Base-by-base conservation (phyloP, 2,113 vertebrate species). In the Ranitomeya imitator region DNA sequence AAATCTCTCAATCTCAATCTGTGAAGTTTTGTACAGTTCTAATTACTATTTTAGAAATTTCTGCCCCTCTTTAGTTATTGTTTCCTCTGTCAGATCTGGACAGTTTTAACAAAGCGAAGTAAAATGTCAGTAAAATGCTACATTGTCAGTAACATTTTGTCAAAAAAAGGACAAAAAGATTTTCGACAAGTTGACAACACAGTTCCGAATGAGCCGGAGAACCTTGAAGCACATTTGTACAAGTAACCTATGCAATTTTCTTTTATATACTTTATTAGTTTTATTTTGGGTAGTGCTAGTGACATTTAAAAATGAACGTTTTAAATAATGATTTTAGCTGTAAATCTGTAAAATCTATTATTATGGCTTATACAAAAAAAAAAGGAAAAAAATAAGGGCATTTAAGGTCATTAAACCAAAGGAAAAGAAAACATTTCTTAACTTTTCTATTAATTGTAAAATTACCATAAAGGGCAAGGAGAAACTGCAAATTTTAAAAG, bases 381-480 rank as follows among this genome's bases (percentile, higher is more conserved):
- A 76, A 52, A 19, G 9, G n/a, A 23, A 71, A 71, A 23, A 71
- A 3, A 5, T 71, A 31, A 76, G 73, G 45, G 4, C 73, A 76
- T 76, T 51, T 76, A 51, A 51, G 18, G 31, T 74, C 7, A 15
- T 45, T 45, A 51, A 51, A 37, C 26, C 15, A 3, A 73, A n/a
- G 7, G 31, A 16, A 26, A 69, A 23, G 5, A 69, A 26, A 69
- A 69, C 19, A 67, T 9, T 8, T 74, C 7, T 15, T 6, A 51
- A 45, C 45, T 45, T 45, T 51, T 45, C 71, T 74, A 51, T 18
- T 45, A 26, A 23, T 69, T 69, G 65, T 23, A 69, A 8, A 45
- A 74, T 74, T 74, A 74, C 26, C 71, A 74, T 13, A 74, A 74
- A 74, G 31, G 71, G 45, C 71, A 74, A 74, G 31, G 71, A 74